Evolutionary conservation across 2,113 vertebrate genomes (phyloP).

Genomic region (Brachypodius melanocephalos): DNA sequence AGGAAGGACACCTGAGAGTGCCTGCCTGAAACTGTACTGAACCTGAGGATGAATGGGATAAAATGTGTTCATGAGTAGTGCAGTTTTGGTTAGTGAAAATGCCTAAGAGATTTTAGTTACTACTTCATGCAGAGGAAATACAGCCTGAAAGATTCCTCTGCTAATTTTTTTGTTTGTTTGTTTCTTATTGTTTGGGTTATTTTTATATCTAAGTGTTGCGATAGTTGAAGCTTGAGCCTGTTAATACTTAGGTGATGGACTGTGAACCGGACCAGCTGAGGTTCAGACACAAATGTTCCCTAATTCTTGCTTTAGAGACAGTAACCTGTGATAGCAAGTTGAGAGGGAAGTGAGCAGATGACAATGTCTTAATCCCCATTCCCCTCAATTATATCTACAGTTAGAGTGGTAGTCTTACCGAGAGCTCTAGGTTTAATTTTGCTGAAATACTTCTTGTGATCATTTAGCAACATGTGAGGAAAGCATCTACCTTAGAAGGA

Average conservation of each 20-base stretch:
- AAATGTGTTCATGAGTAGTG: background rate
- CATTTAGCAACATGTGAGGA: background rate
- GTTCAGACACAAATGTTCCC: background rate
- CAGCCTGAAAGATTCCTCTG: background rate
- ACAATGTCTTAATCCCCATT: background rate
- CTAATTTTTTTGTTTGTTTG: background rate
- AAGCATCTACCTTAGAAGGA: background rate
- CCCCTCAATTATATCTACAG: background rate
- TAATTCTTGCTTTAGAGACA: background rate
- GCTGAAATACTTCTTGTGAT: background rate
- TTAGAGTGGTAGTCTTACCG: background rate
- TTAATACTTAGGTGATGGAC: background rate
- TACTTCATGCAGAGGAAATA: background rate
- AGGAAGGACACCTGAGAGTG: background rate
- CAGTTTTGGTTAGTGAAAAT: background rate
- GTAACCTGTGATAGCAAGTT: background rate
- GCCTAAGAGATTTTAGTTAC: background rate
- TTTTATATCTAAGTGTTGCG: background rate
- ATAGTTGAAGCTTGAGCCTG: background rate
- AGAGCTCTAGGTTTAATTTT: background rate
- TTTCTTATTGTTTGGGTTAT: background rate
- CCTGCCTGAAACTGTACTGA: background rate
- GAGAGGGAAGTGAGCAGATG: background rate
- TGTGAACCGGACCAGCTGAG: background rate
- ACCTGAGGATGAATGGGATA: background rate